These are phyloP conservation scores for Euura saliciscinereae DNA, from an alignment of 1,140 invertebrate genomes.

Conservation along the genomic window DNA sequence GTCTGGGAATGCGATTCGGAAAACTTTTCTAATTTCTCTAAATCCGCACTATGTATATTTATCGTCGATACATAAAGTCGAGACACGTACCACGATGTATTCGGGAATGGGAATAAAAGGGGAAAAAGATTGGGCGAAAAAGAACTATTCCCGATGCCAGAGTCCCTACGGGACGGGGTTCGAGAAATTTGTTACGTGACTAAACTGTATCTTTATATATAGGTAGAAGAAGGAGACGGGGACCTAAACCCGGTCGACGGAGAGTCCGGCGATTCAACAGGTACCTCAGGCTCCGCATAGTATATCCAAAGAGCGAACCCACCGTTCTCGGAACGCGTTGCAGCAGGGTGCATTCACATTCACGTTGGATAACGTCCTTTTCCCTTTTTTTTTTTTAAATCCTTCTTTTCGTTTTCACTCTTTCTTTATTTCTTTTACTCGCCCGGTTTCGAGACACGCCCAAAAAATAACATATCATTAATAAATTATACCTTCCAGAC, in stretches of 20 bases:
- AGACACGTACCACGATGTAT: not conserved
- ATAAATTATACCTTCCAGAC: not conserved
- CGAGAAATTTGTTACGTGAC: not conserved
- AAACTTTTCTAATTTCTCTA: too few species aligned
- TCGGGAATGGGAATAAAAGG: not conserved
- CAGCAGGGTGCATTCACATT: not conserved
- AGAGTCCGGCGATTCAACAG: not conserved
- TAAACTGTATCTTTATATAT: not conserved
- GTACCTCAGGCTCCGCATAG: not conserved
- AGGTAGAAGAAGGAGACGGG: not conserved
- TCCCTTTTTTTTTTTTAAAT: not conserved
- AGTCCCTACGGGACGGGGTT: not conserved
- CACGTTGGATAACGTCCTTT: too few species aligned
- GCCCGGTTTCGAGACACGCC: not conserved
- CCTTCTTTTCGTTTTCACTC: not conserved
- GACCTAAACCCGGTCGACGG: not conserved
- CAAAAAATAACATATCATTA: slow-evolving; percentile 8
- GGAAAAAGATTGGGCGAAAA: not conserved
- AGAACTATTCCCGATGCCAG: not conserved
- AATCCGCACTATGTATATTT: too few species aligned
- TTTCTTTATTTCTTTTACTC: not conserved
- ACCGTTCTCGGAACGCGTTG: too few species aligned
- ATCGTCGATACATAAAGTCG: too few species aligned
- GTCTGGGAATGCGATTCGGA: too few species aligned
- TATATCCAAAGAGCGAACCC: not conserved